Base-by-base conservation (phyloP, 2,113 vertebrate genomes). In the Macquaria ambigua region DNA sequence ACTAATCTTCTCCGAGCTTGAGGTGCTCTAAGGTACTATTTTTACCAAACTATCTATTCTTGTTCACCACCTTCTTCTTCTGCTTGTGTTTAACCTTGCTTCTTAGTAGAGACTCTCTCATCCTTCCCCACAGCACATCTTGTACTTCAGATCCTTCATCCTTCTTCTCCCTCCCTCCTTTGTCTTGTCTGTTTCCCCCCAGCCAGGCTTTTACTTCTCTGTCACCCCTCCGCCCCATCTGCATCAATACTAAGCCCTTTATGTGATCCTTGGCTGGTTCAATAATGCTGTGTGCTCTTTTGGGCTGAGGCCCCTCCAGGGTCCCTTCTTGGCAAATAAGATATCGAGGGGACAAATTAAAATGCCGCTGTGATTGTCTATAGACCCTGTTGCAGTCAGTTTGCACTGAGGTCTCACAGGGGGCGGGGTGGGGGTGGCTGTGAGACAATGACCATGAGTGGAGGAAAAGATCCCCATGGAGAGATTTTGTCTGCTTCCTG, bases 331-430 rank as follows among this genome's bases (percentile, higher is more conserved):
- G 41, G 82, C 84, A 93, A 94, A 91, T 88, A 92, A 83, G 83
- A 88, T 88, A 89, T 92, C 7, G 82, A 85, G 71, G 67, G 84
- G 85, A 76, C 87, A 84, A 90, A 91, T 90, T 86, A 93, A 92
- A 90, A 92, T 31, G 82, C 55, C 10, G 50, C 79, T 58, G 81
- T 71, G 71, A 78, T 84, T 82, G 89, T 91, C 67, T 91, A 64
- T 67, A 85, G 73, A 89, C 87, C 85, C 74, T 76, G 56, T 18
- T 6, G 53, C 71, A 74, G 56, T 74, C 23, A 66, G 48, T 92
- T 89, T 87, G 80, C 59, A 21, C 34, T 20, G 14, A 74, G 41
- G 39, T 75, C 75, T 75, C 63, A 3, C 0, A 8, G 46, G 64
- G 5, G 9, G 20, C 31, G 48, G 37, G 48, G n/a, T 18, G 43